phyloP scores from a whole-genome alignment of 1,140 invertebrate species.

The Phymastichus coffea region DNA sequence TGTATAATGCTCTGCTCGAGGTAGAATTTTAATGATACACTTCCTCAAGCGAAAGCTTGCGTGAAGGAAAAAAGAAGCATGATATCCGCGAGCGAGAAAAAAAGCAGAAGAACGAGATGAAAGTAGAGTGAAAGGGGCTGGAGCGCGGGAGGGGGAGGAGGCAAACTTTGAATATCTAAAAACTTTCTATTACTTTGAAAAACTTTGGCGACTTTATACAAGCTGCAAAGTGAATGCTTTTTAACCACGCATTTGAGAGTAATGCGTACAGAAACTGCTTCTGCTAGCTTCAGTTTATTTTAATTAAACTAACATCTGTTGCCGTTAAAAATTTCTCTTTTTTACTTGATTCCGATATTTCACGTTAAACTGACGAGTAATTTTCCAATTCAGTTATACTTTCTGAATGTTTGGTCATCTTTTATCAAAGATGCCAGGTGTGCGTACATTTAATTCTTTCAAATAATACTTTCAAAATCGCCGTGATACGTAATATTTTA shows the following conservation, averaged over 20 bases:
- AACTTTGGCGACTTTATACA: conserved; percentile 12
- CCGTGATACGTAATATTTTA: no score
- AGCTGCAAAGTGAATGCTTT: conserved; percentile 11
- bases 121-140: background rate
- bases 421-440: no score
- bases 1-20: conserved; percentile 2
- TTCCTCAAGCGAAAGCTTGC: conserved; percentile 9
- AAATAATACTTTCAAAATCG: no score
- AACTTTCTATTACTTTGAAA: conserved; percentile 23
- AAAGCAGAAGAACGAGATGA: background rate
- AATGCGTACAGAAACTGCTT: background rate
- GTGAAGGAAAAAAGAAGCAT: conserved; percentile 1
- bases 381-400: no score
- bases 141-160: background rate
- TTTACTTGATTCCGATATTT: no score
- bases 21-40: conserved; percentile 25
- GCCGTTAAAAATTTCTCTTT: no score
- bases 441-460: no score
- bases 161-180: conserved; percentile 21
- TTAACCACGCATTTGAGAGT: conserved; percentile 6
- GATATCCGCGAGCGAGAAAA: background rate
- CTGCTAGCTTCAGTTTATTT: no score
- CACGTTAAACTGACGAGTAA: no score
- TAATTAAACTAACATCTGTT: no score
- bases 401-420: no score